Base-by-base conservation (phyloP, 2,888 invertebrate species). In the Liodrosophila aerea region DNA sequence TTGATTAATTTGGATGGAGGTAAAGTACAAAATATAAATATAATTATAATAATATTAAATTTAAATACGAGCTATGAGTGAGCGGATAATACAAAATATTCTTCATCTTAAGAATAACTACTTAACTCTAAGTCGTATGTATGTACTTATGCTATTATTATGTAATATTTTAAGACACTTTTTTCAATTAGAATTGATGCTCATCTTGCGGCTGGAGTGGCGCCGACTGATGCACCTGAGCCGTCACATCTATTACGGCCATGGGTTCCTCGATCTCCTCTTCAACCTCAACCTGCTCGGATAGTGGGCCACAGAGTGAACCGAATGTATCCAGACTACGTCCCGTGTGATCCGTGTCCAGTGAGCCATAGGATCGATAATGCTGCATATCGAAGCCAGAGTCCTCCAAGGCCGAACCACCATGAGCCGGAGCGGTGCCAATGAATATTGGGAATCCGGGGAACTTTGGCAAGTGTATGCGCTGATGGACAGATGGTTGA, bases 271-370 rank as follows among this genome's bases (percentile, higher is more conserved):
- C 61, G 16, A 37, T 40, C 27, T 45, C 56, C 8, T 30, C 57
- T n/a, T 60, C 61, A 8, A 31, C 45, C 13, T 73, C 74, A 4
- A 50, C 33, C 11, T 73, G 71, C n/a, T 64, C 76, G 4, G 64
- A 64, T 1, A 87, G 37, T 0, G 76, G 70, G 27, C 73, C 84
- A 33, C 83, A 80, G 7, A 86, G 81, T 2, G 86, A 86, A 2
- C 85, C 87, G 15, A 87, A 85, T 3, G 87, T 87, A 15, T 87
- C 87, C 11, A 88, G 52, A 31, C 87, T 87, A 13, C 84, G 73
- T 0, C 87, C 87, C 0, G 87, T 87, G 9, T 70, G 76, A 49
- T 87, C 87, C 0, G 87, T 85, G 16, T 73, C 67, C 13, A 87
- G 46, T 0, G 87, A 87, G 12, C 86, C 85, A 41, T 81, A 86